phyloP scores from a whole-genome alignment of 2,113 vertebrate genomes.

The Xerus inauris region DNA sequence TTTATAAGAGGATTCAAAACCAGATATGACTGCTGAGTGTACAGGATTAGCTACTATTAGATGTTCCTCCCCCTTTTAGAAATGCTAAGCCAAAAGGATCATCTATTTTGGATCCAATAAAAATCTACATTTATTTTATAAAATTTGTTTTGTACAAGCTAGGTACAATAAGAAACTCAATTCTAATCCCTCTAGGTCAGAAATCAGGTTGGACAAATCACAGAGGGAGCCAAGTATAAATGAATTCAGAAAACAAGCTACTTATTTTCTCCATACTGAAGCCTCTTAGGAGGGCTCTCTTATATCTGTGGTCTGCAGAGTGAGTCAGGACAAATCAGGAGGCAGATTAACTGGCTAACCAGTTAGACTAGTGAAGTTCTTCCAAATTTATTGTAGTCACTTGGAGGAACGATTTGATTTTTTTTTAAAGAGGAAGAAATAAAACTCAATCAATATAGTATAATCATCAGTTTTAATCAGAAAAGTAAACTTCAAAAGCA shows the following conservation, averaged over 20 bases:
- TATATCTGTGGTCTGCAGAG: background rate
- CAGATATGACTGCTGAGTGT: background rate
- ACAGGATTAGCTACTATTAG: background rate
- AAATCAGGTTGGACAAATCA: slow-evolving; percentile 26
- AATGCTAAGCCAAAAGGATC: background rate
- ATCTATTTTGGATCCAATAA: background rate
- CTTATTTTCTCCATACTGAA: background rate
- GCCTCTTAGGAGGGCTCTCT: background rate
- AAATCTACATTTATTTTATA: slow-evolving; percentile 19
- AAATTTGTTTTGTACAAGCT: background rate
- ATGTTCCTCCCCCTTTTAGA: background rate
- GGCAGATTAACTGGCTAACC: background rate
- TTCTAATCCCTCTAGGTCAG: background rate
- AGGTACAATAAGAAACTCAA: background rate
- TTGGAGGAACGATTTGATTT: background rate
- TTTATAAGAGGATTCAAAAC: background rate
- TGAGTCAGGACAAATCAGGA: background rate
- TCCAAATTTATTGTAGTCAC: background rate
- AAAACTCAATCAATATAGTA: background rate
- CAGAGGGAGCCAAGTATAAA: background rate
- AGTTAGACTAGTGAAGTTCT: background rate
- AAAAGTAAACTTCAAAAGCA: background rate
- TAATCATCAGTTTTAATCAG: background rate
- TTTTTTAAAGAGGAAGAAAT: background rate
- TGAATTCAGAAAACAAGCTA: background rate